These are phyloP conservation scores for Urocyon cinereoargenteus DNA, from an alignment of 2,797 vertebrate species.

Conservation along the genomic window DNA sequence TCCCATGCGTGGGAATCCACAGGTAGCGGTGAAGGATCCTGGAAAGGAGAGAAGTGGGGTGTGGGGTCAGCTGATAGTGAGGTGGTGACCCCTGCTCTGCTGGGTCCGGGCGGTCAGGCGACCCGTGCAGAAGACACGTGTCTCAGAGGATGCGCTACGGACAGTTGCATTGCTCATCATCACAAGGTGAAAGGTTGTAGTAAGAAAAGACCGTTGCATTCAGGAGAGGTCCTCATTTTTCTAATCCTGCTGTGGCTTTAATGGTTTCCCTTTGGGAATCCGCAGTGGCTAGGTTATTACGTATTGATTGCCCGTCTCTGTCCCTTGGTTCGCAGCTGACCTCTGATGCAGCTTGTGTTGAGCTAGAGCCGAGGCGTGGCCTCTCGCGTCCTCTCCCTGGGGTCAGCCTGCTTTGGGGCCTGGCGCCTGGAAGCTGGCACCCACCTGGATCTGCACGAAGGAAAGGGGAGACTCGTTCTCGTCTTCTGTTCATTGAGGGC, in stretches of 20 bases:
- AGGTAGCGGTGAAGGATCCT: background rate
- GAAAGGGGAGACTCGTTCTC: background rate
- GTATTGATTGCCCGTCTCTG: background rate
- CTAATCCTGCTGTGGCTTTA: background rate
- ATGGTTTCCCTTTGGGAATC: background rate
- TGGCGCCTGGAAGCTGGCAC: background rate
- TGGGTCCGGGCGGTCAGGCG: background rate
- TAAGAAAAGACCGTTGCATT: background rate
- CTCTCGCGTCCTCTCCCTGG: background rate
- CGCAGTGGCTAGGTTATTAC: background rate
- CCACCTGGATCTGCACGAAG: background rate
- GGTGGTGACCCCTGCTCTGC: background rate
- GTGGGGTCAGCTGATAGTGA: background rate
- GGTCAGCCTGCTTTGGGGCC: background rate
- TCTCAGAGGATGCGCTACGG: accelerated
- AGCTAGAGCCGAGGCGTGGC: background rate
- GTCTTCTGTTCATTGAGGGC: background rate
- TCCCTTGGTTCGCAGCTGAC: background rate
- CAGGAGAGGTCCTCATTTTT: background rate
- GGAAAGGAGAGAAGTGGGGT: background rate
- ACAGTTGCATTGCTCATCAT: background rate
- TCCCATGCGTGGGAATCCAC: background rate
- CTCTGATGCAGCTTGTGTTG: background rate
- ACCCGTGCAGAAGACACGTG: background rate
- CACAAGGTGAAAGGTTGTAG: too few species aligned